Conservation (phyloP, 2,797 vertebrate genomes). For the Arrhamphus sclerolepis region DNA sequence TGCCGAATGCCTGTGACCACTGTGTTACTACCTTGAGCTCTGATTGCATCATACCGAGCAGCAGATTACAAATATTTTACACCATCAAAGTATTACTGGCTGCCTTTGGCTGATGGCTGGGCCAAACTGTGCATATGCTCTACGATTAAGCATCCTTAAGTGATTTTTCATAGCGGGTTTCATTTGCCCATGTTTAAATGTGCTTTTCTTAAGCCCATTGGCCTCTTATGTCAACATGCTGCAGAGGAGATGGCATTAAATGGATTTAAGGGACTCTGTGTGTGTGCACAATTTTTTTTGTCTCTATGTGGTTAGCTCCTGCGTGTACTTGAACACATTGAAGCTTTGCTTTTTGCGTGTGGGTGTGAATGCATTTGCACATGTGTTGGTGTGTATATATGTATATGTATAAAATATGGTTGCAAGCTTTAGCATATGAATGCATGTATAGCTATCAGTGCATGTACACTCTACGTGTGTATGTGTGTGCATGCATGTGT, state of each 20-base stretch:
- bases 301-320: constrained; percentile 4
- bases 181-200: constrained; percentile 79
- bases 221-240: constrained; percentile 80
- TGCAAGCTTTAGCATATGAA: constrained; percentile 33
- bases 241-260: constrained; percentile 79
- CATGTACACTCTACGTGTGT: background rate
- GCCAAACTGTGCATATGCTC: constrained; percentile 68
- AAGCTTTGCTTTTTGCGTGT: too few relatives aligned
- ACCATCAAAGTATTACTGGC: constrained; percentile 67
- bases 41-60: constrained; percentile 63
- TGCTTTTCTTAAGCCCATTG: constrained; percentile 79
- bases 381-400: constrained; percentile 32
- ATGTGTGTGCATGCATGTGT: background rate
- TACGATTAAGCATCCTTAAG: constrained; percentile 74
- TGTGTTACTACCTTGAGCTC: constrained; percentile 24
- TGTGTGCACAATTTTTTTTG: constrained; percentile 28
- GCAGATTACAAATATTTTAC: constrained; percentile 72
- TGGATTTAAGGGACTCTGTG: constrained; percentile 69
- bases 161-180: constrained; percentile 77
- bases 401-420: constrained; percentile 24
- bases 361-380: background rate
- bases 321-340: too few relatives aligned
- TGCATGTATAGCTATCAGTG: constrained; percentile 28
- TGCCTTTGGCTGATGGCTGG: constrained; percentile 53
- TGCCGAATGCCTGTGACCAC: constrained; percentile 7